Percentiles rank a stretch among this genome's conserved stretches.
Conservation (phyloP, 2,113 vertebrate genomes). For the Butastur rufipennis region DNA sequence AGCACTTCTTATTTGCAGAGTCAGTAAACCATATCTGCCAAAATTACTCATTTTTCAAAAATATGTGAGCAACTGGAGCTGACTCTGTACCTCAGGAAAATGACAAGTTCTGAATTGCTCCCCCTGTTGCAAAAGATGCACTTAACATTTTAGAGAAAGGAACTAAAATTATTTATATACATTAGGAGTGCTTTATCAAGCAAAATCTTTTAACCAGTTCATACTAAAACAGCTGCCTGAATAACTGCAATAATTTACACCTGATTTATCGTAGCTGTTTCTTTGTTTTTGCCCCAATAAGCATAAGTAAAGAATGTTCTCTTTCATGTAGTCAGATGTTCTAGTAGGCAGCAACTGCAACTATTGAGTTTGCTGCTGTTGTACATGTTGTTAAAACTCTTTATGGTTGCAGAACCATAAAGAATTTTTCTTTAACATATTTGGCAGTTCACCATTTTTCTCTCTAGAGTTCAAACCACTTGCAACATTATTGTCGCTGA, state of each 20-base stretch:
- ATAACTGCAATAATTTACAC: not conserved
- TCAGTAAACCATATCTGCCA: not conserved
- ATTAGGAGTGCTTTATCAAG: not conserved
- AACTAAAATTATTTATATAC: not conserved
- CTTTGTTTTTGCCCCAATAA: not conserved
- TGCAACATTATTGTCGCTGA: not conserved
- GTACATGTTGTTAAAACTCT: not conserved
- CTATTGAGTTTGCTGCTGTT: not conserved
- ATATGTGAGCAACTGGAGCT: not conserved
- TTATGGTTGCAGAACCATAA: not conserved
- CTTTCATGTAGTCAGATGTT: not conserved
- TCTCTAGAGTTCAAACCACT: not conserved
- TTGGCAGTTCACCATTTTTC: not conserved
- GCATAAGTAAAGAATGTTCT: not conserved
- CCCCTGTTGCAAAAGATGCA: not conserved
- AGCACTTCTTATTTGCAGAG: not conserved
- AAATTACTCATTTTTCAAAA: not conserved
- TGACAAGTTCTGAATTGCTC: not conserved
- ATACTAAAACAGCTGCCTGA: not conserved
- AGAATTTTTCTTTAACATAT: not conserved
- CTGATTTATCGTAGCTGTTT: not conserved
- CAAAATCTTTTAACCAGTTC: not conserved
- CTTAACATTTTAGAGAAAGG: not conserved
- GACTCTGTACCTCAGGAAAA: not conserved
- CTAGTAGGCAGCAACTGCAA: not conserved